Evolutionary conservation across 1,140 invertebrate genomes (phyloP).

Genomic region (Drosophila pseudoobscura): DNA sequence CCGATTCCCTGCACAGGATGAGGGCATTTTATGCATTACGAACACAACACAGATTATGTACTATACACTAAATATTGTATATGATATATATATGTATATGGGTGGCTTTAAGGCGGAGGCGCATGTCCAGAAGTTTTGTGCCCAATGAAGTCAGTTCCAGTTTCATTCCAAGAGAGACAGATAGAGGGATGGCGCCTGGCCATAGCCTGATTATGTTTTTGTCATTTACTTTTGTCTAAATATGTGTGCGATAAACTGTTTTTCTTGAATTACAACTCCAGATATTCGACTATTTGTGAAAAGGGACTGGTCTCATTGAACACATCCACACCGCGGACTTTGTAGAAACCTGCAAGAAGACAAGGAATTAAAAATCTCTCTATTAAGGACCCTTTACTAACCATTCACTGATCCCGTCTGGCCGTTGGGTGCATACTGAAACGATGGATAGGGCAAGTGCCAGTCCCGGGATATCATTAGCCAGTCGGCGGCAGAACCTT

Average conservation of each 20-base stretch:
- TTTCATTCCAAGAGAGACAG: slow-evolving; percentile 52
- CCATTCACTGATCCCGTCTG: slow-evolving; percentile 60
- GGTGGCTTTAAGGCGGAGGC: slow-evolving; percentile 58
- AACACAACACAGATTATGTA: slow-evolving; percentile 61
- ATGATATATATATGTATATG: slow-evolving; percentile 52
- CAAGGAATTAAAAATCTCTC: background rate
- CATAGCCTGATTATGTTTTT: slow-evolving; percentile 72
- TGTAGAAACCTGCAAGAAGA: slow-evolving; percentile 68
- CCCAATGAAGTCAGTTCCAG: slow-evolving; percentile 58
- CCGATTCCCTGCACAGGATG: slow-evolving; percentile 21
- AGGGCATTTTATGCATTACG: slow-evolving; percentile 48
- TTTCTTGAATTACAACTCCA: slow-evolving; percentile 68
- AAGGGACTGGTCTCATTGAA: slow-evolving; percentile 69
- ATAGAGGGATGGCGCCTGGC: slow-evolving; percentile 49
- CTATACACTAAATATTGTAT: slow-evolving; percentile 56
- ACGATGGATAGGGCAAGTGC: slow-evolving; percentile 80
- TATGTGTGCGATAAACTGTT: slow-evolving; percentile 16
- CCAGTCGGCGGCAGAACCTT: slow-evolving; percentile 48
- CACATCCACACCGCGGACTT: slow-evolving; percentile 73
- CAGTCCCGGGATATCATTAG: slow-evolving; percentile 52
- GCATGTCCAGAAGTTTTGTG: slow-evolving; percentile 54
- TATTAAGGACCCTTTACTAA: slow-evolving; percentile 16
- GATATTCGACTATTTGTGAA: slow-evolving; percentile 75
- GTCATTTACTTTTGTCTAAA: slow-evolving; percentile 28
- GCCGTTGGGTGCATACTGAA: slow-evolving; percentile 62